Evolutionary conservation across 2,113 vertebrate genomes (phyloP), one percentile per base, ranked within the genome.

Genomic region (Hymenochirus boettgeri): DNA sequence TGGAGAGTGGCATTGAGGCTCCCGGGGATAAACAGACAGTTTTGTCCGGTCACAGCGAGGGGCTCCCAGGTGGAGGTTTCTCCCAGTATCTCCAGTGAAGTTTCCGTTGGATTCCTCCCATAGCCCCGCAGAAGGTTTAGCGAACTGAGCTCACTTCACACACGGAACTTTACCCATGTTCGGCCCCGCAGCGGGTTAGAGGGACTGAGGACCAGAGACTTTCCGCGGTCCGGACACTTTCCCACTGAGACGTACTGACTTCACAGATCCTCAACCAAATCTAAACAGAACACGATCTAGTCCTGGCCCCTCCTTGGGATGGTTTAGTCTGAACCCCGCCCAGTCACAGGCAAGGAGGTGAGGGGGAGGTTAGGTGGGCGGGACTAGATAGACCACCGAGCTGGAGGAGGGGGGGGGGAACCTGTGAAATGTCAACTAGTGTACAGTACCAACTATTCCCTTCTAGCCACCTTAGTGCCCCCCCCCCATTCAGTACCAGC

Each of bases 1-100:
- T 66, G 79, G 73, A 56, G 21, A 73, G 66, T 6, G 27, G 21
- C 64, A 42, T 61, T 66, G 61, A 46, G 24, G 5, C 39, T n/a
- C n/a, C n/a, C 33, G 33, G 3, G n/a, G n/a, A n/a, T n/a, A n/a
- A n/a, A 17, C 5, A 42, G 21, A n/a, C 13, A 39, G 24, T 26
- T 48, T 23, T 47, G 19, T 45, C 57, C 42, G 27, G 26, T 50
- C 21, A 25, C 17, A 11, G 12, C n/a, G 7, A 22, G 37, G 53
- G 58, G 39, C 39, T n/a, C 57, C 12, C 48, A 35, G 48, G 37
- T 52, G 56, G 62, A 24, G 62, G 62, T 15, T 57, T 65, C 27
- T 65, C 62, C 62, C 52, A 65, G 10, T 22, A 56, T 26, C 52
- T 65, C 62, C 62, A 56, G 62, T 24, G 55, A 57, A 65, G 25